These are phyloP conservation scores for Nyctalus aviator DNA, from an alignment of 2,797 vertebrate species.

Conservation along the genomic window DNA sequence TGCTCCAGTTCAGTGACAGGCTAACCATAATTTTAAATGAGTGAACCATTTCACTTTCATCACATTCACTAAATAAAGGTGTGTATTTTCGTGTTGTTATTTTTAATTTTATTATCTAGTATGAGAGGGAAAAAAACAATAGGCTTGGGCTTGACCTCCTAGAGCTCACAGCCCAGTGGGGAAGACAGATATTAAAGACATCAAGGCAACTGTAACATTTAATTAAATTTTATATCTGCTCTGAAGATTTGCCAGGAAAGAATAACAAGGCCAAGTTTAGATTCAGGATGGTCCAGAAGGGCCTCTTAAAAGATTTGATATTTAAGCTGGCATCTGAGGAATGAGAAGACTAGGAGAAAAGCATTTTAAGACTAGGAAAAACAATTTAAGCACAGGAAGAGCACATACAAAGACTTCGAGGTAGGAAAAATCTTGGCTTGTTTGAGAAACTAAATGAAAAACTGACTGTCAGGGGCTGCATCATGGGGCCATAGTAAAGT, in stretches of 20 bases:
- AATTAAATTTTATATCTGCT: constrained; percentile 76
- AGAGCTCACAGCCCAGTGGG: constrained; percentile 32
- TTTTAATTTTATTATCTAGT: constrained; percentile 20
- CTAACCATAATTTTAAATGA: constrained; percentile 32
- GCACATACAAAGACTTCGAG: neutral
- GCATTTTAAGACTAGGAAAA: neutral
- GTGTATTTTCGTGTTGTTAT: neutral
- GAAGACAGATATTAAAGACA: constrained; percentile 67
- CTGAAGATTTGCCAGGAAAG: constrained; percentile 69
- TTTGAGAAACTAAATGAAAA: neutral
- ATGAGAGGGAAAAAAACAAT: neutral
- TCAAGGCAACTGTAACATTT: constrained; percentile 53
- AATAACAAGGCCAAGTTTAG: constrained; percentile 49
- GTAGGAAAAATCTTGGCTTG: neutral
- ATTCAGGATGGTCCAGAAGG: neutral
- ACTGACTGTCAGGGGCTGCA: neutral
- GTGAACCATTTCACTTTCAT: constrained; percentile 15
- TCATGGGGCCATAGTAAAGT: neutral
- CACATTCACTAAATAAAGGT: constrained; percentile 17
- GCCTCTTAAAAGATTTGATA: neutral
- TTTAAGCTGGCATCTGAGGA: neutral
- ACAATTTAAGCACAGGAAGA: neutral
- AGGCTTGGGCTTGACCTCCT: constrained; percentile 65
- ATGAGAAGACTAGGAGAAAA: neutral
- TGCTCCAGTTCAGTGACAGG: neutral